Conservation (phyloP, 1,140 invertebrate species). For the Procambarus clarkii region DNA sequence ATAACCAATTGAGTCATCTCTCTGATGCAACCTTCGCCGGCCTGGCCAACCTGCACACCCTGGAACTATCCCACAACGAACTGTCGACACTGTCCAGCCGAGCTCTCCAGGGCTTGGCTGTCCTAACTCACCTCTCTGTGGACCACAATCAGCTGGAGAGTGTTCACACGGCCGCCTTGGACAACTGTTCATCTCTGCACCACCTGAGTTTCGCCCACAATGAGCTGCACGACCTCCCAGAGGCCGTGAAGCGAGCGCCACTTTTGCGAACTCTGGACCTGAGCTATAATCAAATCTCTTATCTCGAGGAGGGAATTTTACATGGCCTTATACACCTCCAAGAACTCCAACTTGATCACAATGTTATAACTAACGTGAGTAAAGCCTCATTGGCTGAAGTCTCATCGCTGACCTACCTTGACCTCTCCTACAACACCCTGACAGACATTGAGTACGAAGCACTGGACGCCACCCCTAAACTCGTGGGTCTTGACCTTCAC, state of each 20-base stretch:
- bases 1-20: slow-evolving; percentile 85
- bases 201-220: slow-evolving; percentile 94
- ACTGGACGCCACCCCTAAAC: slow-evolving; percentile 85
- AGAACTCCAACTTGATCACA: slow-evolving; percentile 89
- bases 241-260: slow-evolving; percentile 85
- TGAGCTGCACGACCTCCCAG: slow-evolving; percentile 87
- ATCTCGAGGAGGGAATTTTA: slow-evolving; percentile 86
- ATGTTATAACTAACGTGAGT: slow-evolving; percentile 89
- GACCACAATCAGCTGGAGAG: slow-evolving; percentile 89
- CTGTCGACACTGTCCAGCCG: slow-evolving; percentile 81
- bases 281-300: slow-evolving; percentile 89
- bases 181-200: slow-evolving; percentile 89
- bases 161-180: slow-evolving; percentile 77
- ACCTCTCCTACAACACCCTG: slow-evolving; percentile 90
- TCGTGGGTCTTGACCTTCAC: slow-evolving; percentile 90
- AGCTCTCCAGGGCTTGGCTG: slow-evolving; percentile 84
- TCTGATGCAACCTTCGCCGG: slow-evolving; percentile 78
- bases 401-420: slow-evolving; percentile 86
- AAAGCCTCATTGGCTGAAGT: slow-evolving; percentile 85
- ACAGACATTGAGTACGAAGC: slow-evolving; percentile 87
- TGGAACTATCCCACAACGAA: slow-evolving; percentile 91
- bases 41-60: slow-evolving; percentile 82
- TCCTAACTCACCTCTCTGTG: slow-evolving; percentile 84
- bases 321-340: slow-evolving; percentile 87
- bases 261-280: slow-evolving; percentile 90